Percentiles rank a stretch among this genome's conserved stretches.
phyloP scores from a whole-genome alignment of 2,888 invertebrate genomes.

The Campaea margaritaria region DNA sequence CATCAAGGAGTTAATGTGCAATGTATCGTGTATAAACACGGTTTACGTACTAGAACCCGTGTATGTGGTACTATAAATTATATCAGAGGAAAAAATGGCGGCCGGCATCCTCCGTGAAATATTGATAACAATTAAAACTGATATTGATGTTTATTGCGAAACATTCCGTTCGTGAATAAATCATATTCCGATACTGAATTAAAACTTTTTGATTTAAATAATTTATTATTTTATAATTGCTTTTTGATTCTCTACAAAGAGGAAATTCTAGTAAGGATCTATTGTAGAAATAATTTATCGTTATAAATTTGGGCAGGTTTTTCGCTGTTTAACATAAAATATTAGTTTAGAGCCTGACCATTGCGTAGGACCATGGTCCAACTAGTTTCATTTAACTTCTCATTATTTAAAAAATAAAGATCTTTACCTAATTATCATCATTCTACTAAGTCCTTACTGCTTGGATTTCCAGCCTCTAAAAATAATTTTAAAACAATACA shows the following conservation, averaged over 20 bases:
- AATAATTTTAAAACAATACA: too few species aligned
- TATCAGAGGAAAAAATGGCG: slow-evolving; percentile 36
- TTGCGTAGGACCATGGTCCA: too few species aligned
- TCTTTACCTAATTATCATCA: too few species aligned
- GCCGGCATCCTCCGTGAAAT: slow-evolving; percentile 36
- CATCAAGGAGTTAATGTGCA: slow-evolving; percentile 37
- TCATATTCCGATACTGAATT: slow-evolving; percentile 1
- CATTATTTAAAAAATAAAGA: too few species aligned
- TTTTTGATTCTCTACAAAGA: not conserved
- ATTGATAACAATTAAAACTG: slow-evolving; percentile 37
- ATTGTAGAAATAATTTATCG: too few species aligned
- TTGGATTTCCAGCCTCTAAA: too few species aligned
- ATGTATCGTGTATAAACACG: slow-evolving; percentile 43
- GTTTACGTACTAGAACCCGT: slow-evolving; percentile 38
- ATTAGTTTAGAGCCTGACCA: too few species aligned
- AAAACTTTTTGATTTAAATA: not conserved
- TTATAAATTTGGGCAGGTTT: too few species aligned
- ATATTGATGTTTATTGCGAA: slow-evolving; percentile 32
- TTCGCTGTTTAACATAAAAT: too few species aligned
- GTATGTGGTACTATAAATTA: slow-evolving; percentile 41
- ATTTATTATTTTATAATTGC: not conserved
- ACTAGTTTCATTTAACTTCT: too few species aligned
- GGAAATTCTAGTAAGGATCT: too few species aligned
- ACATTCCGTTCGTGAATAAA: slow-evolving; percentile 13
- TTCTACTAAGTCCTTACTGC: too few species aligned